Evolutionary conservation across 1,140 invertebrate genomes (phyloP).

Genomic region (Chrysomallon squamiferum): DNA sequence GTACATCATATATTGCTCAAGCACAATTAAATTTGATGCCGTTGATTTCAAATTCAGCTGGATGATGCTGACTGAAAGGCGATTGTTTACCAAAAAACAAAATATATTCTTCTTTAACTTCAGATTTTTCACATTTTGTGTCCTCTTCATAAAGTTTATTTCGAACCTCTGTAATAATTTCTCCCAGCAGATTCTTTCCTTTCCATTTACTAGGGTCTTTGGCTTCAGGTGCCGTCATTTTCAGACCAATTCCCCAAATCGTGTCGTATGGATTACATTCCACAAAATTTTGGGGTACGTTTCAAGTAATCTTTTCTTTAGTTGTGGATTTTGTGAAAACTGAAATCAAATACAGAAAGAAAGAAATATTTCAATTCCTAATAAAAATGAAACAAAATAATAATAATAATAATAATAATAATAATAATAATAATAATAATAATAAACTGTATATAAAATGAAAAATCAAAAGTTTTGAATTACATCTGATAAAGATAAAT

Average conservation of each 20-base stretch:
- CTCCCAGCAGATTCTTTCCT: slow-evolving; percentile 46
- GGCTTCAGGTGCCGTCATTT: slow-evolving; percentile 25
- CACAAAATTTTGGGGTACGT: slow-evolving; percentile 52
- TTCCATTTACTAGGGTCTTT: slow-evolving; percentile 31
- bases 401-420: background rate
- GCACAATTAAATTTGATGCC: slow-evolving; percentile 35
- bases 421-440: too few species aligned
- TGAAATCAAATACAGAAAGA: slow-evolving; percentile 35
- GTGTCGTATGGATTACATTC: slow-evolving; percentile 57
- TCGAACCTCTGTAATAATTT: slow-evolving; percentile 42
- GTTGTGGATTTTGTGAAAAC: slow-evolving; percentile 52
- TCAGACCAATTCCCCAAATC: slow-evolving; percentile 43
- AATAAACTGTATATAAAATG: background rate
- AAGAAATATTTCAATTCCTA: background rate
- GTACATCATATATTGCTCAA: slow-evolving; percentile 56
- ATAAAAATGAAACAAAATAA: background rate
- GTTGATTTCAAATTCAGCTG: slow-evolving; percentile 28
- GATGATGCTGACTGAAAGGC: slow-evolving; percentile 48
- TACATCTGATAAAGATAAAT: background rate
- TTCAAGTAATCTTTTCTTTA: slow-evolving; percentile 33
- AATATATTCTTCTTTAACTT: slow-evolving; percentile 16
- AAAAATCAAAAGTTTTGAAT: background rate
- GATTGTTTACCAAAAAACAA: slow-evolving; percentile 33
- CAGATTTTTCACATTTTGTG: too few species aligned
- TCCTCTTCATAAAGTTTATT: slow-evolving; percentile 14